A percentile compares a stretch with the other conserved stretches of the same genome.
These are phyloP conservation scores for Laterallus jamaicensis DNA, from an alignment of 2,113 vertebrate genomes.

Conservation along the genomic window DNA sequence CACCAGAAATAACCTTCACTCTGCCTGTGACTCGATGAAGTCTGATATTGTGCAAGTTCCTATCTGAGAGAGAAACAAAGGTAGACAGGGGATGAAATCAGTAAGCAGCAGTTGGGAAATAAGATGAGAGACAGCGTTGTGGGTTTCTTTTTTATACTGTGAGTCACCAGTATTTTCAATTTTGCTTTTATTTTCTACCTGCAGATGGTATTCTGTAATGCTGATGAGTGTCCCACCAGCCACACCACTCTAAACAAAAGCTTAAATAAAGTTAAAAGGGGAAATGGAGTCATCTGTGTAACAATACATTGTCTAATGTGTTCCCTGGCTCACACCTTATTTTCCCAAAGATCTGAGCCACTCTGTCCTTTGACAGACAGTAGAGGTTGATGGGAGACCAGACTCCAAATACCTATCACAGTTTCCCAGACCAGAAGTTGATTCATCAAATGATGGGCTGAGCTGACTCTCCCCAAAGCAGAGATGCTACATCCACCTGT, in stretches of 20 bases:
- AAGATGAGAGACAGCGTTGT: fast-evolving
- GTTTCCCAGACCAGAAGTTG: not conserved
- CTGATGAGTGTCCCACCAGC: not conserved
- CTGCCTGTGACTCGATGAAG: not conserved
- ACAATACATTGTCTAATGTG: not conserved
- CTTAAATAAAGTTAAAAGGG: not conserved
- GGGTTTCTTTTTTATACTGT: no score
- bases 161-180: not conserved
- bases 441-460: fast-evolving
- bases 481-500: not conserved
- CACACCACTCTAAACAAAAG: not conserved
- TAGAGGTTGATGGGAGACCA: not conserved
- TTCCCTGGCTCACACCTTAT: not conserved
- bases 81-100: not conserved
- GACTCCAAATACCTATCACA: not conserved
- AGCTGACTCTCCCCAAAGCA: not conserved
- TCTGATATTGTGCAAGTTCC: not conserved
- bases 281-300: not conserved
- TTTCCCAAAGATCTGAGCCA: not conserved
- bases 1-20: not conserved
- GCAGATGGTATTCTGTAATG: not conserved
- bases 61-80: not conserved
- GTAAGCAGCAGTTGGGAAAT: not conserved
- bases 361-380: fast-evolving
- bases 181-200: not conserved